Base-by-base conservation (phyloP, 1,140 invertebrate genomes). In the Pseudomyrmex pallidus region DNA sequence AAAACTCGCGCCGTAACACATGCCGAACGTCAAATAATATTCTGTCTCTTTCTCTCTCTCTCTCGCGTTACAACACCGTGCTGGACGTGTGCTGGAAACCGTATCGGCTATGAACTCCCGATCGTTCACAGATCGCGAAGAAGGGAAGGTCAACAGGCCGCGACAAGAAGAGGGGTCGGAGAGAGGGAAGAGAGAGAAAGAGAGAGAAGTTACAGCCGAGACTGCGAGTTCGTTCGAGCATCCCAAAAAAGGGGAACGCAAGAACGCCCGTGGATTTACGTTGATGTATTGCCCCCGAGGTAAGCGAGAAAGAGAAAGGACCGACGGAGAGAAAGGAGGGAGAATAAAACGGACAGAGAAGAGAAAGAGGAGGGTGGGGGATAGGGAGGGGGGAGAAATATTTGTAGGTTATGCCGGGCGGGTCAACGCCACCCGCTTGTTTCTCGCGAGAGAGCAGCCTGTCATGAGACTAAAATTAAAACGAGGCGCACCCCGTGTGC, bases 381-480 rank as follows among this genome's bases (percentile, higher is more conserved):
- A 77, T 61, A 17, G 67, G 52, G 12, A n/a, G 63, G 78, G 82
- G 82, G 82, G 86, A 84, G 86, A 92, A 90, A 91, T 91, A 92
- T 92, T 91, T 90, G 91, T 91, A 91, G 91, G 90, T 89, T 86
- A 91, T 88, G 87, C 90, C 84, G 88, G 35, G 52, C 90, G 87
- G 92, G 93, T 92, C 92, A 93, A 93, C 92, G 92, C 87, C 92
- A 91, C 89, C 74, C 73, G 73, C 70, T 63, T 88, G 57, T 89
- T 61, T 73, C 82, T 84, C 86, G 74, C 85, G 70, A 82, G 76
- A 88, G 82, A 54, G 66, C 74, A 76, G 87, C 83, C 74, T 88
- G 91, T 89, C 86, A 85, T 66, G 85, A 46, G 82, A 90, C 92
- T 94, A 94, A 94, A 94, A 93, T 93, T 94, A 94, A 93, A 93